Conservation (phyloP, 2,888 invertebrate species). For the Plusia festucae region DNA sequence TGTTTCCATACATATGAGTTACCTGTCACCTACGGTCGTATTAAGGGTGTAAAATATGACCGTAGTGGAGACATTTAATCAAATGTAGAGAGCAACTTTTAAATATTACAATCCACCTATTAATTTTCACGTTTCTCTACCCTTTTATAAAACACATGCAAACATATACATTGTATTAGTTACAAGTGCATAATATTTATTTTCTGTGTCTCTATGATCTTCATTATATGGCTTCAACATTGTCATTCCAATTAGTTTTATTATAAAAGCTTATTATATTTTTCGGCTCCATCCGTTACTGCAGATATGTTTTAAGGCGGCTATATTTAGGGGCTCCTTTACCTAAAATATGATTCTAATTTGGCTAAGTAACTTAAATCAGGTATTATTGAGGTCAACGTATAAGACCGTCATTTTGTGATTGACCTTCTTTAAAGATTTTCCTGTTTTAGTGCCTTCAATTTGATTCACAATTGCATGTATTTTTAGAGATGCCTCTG, state of each 20-base stretch:
- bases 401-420: neutral
- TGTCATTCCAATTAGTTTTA: no score
- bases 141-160: neutral
- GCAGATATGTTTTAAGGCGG: neutral
- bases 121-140: conserved; percentile 5
- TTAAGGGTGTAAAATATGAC: neutral
- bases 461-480: neutral
- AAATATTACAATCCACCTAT: conserved; percentile 7
- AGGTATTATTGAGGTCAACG: neutral
- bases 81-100: neutral
- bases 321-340: neutral
- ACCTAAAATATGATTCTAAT: neutral
- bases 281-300: no score
- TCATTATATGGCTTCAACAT: no score
- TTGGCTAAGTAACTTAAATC: neutral
- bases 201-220: no score
- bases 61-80: no score
- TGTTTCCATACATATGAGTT: conserved; percentile 28
- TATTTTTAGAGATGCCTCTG: neutral
- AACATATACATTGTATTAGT: no score
- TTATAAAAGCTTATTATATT: no score
- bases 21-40: conserved; percentile 8
- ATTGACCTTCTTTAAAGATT: neutral
- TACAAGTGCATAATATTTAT: no score
- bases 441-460: neutral